Conservation (phyloP, 2,797 vertebrate genomes). For the Cheracebus regulus region DNA sequence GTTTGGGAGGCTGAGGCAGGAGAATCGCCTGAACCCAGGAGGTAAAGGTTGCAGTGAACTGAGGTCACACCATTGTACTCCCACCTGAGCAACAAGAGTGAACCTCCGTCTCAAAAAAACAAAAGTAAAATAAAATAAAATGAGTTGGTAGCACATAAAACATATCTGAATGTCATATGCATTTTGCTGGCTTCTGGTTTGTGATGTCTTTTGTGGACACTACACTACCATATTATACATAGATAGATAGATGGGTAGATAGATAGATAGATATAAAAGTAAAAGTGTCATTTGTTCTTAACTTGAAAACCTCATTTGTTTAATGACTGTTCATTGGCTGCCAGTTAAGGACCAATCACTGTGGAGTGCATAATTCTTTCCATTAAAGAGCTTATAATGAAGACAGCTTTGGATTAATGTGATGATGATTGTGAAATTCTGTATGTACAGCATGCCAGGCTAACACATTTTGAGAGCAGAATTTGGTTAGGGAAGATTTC, state of each 20-base stretch:
- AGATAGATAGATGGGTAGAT: too few relatives aligned
- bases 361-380: not conserved
- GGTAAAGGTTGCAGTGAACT: not conserved
- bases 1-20: not conserved
- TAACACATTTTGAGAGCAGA: not conserved
- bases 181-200: not conserved
- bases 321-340: not conserved
- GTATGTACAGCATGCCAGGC: not conserved
- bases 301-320: constrained; percentile 6
- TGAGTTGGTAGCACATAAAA: not conserved
- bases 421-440: not conserved
- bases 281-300: not conserved
- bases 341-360: not conserved
- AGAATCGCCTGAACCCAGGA: not conserved
- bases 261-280: too few relatives aligned
- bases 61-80: not conserved
- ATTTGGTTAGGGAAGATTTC: not conserved
- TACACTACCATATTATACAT: too few relatives aligned
- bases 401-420: not conserved
- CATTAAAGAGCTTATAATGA: not conserved
- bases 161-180: not conserved
- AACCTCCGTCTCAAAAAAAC: not conserved
- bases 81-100: not conserved
- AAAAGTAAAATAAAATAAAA: not conserved
- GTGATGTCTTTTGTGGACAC: not conserved